Conservation (phyloP, 2,888 invertebrate genomes). For the Eutolmus rufibarbis region DNA sequence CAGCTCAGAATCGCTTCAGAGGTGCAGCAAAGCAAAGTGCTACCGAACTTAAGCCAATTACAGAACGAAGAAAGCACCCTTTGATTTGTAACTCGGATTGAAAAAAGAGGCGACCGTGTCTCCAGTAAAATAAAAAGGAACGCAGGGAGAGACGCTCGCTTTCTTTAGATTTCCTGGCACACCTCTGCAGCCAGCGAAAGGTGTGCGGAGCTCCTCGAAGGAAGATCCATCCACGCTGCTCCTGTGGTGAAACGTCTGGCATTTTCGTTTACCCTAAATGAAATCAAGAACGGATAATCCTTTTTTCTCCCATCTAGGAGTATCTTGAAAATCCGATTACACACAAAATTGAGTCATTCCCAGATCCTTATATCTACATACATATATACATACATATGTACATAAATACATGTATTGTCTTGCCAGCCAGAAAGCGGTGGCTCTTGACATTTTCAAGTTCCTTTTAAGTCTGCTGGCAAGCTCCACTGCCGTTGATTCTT, state of each 20-base stretch:
- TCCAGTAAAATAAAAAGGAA: neutral
- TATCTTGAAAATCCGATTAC: constrained; percentile 29
- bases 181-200: neutral
- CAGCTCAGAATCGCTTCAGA: neutral
- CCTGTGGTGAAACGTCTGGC: constrained; percentile 27
- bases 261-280: constrained; percentile 24
- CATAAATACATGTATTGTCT: constrained; percentile 19
- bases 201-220: neutral
- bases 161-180: neutral
- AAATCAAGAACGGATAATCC: constrained; percentile 26
- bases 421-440: neutral
- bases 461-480: neutral
- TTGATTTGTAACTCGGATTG: neutral
- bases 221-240: neutral
- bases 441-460: constrained; percentile 26
- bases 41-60: neutral
- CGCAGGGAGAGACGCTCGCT: neutral
- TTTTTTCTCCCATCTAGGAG: constrained; percentile 12
- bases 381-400: too few species aligned
- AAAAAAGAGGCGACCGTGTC: neutral
- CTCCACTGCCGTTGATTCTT: neutral
- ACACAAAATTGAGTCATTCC: constrained; percentile 30
- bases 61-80: neutral
- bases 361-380: constrained; percentile 16
- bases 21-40: neutral